A percentile compares a stretch with the other conserved stretches of the same genome.
Evolutionary conservation across 1,140 invertebrate species (phyloP).

Genomic region (Helicoverpa zea): DNA sequence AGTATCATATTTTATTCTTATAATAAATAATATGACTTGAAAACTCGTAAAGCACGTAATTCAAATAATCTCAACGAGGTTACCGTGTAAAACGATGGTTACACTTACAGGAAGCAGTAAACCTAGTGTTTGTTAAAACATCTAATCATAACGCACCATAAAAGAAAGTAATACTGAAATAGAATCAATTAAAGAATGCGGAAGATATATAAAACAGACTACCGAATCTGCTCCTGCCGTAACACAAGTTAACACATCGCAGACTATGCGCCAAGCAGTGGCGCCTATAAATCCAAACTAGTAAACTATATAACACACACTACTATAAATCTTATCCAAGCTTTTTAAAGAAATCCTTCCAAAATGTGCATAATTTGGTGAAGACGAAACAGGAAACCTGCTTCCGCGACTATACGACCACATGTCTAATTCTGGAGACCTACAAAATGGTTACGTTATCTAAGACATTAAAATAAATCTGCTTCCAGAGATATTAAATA

Average conservation of each 20-base stretch:
- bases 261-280: constrained; percentile 41
- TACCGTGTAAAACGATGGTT: constrained; percentile 42
- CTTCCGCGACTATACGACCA: constrained; percentile 49
- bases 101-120: constrained; percentile 59
- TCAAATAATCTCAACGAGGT: constrained; percentile 25
- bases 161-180: constrained; percentile 70
- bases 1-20: neutral
- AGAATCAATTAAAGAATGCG: constrained; percentile 71
- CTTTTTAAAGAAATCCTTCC: constrained; percentile 41
- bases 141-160: constrained; percentile 56
- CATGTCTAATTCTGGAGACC: constrained; percentile 36
- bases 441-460: constrained; percentile 43
- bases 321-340: constrained; percentile 47
- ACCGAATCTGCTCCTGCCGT: constrained; percentile 47
- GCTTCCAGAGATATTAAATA: constrained; percentile 32
- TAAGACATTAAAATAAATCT: constrained; percentile 43
- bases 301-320: constrained; percentile 15
- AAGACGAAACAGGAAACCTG: constrained; percentile 55
- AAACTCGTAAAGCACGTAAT: constrained; percentile 8
- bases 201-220: constrained; percentile 72
- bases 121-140: constrained; percentile 56
- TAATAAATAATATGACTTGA: neutral
- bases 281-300: constrained; percentile 56
- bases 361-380: constrained; percentile 43
- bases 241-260: constrained; percentile 60